These are phyloP conservation scores for Pocota personata DNA, from an alignment of 2,888 invertebrate genomes.

Conservation along the genomic window DNA sequence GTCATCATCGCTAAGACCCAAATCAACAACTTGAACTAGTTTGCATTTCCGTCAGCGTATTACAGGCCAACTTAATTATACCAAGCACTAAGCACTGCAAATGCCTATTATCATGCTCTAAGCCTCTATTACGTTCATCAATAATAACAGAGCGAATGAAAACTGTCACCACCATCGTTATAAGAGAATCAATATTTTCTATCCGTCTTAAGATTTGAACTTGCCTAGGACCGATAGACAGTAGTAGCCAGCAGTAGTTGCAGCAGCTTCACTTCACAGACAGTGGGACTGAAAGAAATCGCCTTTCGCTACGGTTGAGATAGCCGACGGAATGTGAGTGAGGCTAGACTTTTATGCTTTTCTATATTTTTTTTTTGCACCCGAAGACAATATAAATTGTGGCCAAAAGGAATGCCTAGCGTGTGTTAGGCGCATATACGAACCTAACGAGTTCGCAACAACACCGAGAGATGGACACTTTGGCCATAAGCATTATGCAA, in stretches of 20 bases:
- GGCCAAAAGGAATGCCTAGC: conserved; percentile 35
- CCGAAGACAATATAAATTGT: conserved; percentile 46
- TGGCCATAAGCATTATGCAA: conserved; percentile 48
- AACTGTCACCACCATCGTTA: conserved; percentile 58
- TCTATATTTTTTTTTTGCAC: conserved; percentile 4
- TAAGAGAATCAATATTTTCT: conserved; percentile 36
- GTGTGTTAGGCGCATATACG: conserved; percentile 26
- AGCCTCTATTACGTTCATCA: conserved; percentile 42
- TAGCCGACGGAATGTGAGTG: conserved; percentile 38
- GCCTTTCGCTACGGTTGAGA: conserved; percentile 40
- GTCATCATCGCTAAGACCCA: neutral
- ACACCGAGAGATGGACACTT: conserved; percentile 49
- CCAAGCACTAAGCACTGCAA: neutral
- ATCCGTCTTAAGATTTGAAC: conserved; percentile 14
- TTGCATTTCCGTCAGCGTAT: conserved; percentile 19
- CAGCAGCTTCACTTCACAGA: neutral
- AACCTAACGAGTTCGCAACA: conserved; percentile 27
- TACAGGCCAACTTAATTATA: conserved; percentile 9
- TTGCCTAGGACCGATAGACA: conserved; percentile 18
- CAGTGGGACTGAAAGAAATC: conserved; percentile 1
- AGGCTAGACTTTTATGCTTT: conserved; percentile 28
- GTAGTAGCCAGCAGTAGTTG: conserved; percentile 7
- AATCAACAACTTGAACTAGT: conserved; percentile 15
- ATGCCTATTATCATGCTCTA: conserved; percentile 21
- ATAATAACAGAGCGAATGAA: conserved; percentile 33